Conservation (phyloP, 2,888 invertebrate genomes). For the Hypercompe scribonia region DNA sequence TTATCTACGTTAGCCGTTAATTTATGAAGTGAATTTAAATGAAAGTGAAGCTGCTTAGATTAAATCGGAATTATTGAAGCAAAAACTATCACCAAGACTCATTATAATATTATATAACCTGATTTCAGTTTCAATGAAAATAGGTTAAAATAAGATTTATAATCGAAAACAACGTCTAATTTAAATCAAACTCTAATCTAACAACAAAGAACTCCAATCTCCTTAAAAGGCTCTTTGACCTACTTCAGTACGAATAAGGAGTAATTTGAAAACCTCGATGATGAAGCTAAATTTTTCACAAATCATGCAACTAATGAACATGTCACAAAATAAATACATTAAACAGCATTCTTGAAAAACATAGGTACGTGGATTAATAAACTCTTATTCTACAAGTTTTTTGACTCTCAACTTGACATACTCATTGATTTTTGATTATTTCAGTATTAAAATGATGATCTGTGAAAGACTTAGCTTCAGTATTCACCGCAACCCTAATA, state of each 20-base stretch:
- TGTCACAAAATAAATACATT: conserved; percentile 51
- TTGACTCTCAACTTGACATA: no score
- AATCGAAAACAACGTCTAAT: conserved; percentile 15
- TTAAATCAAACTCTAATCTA: conserved; percentile 41
- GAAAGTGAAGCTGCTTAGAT: conserved; percentile 41
- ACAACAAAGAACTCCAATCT: conserved; percentile 48
- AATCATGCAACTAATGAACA: conserved; percentile 65
- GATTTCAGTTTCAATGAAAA: not conserved
- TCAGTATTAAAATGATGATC: not conserved
- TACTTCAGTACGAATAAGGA: conserved; percentile 64
- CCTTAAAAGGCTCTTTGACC: conserved; percentile 52
- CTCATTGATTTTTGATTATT: not conserved
- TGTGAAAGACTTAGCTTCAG: not conserved
- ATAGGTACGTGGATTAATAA: no score
- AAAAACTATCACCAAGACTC: not conserved
- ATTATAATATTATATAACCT: not conserved
- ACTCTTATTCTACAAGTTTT: not conserved
- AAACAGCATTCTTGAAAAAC: conserved; percentile 41
- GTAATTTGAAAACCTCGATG: conserved; percentile 63
- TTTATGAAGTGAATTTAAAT: conserved; percentile 38
- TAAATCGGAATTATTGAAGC: conserved; percentile 17
- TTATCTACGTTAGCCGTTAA: conserved; percentile 33
- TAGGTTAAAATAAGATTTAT: not conserved
- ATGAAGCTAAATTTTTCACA: conserved; percentile 56
- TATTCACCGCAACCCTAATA: not conserved